Evolutionary conservation across 1,140 invertebrate species (phyloP).

Genomic region (Zaprionus davidi): DNA sequence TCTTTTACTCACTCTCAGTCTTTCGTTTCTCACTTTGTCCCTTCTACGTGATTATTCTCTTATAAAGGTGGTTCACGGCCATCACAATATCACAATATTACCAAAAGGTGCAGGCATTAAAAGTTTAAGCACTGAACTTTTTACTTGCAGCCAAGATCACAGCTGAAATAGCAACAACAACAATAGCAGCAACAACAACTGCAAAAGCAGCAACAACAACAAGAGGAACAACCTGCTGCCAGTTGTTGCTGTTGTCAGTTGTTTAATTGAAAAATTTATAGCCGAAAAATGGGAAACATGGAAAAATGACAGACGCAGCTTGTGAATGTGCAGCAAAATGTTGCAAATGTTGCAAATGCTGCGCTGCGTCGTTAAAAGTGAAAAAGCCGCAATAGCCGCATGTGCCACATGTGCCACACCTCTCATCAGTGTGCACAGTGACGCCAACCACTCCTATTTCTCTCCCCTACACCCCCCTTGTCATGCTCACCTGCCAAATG

Average conservation of each 20-base stretch:
- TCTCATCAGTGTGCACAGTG: background rate
- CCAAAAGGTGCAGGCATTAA: conserved; percentile 58
- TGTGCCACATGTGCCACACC: conserved; percentile 50
- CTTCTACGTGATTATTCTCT: background rate
- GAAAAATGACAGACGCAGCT: conserved; percentile 68
- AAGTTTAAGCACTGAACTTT: conserved; percentile 49
- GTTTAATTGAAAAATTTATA: conserved; percentile 67
- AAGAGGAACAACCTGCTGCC: background rate
- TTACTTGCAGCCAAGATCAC: conserved; percentile 39
- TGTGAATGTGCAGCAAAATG: conserved; percentile 49
- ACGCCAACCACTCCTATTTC: background rate
- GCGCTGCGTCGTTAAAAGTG: conserved; percentile 72
- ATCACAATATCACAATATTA: background rate
- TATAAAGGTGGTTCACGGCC: conserved; percentile 23
- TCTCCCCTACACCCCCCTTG: too few species aligned
- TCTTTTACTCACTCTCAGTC: background rate
- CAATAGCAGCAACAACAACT: conserved; percentile 7
- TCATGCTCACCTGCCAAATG: background rate
- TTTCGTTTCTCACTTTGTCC: background rate
- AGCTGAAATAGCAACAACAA: conserved; percentile 4
- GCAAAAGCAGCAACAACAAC: conserved; percentile 10
- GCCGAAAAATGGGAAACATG: conserved; percentile 52
- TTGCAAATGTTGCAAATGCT: conserved; percentile 47
- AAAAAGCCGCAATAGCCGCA: conserved; percentile 80
- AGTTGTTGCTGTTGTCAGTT: conserved; percentile 47